A percentile compares a stretch with the other conserved stretches of the same genome.
Evolutionary conservation across 2,888 invertebrate species (phyloP).

Genomic region (Ennomos quercinarius): DNA sequence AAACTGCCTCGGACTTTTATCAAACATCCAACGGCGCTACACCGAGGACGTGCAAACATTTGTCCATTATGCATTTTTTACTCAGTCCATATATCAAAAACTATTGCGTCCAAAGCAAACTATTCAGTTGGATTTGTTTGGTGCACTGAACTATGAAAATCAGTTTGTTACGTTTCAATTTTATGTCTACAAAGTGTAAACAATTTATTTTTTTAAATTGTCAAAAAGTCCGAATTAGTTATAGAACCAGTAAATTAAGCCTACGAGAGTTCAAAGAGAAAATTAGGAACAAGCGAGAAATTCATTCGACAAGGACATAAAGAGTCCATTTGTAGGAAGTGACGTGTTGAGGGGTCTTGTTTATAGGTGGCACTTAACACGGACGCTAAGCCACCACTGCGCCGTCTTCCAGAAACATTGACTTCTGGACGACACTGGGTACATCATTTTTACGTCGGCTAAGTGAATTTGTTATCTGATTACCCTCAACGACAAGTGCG

Average conservation of each 20-base stretch:
- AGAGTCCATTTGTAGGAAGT: constrained; percentile 70
- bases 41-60: constrained; percentile 62
- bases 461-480: constrained; percentile 68
- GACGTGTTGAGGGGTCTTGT: constrained; percentile 67
- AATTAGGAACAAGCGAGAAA: constrained; percentile 45
- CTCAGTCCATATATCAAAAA: constrained; percentile 66
- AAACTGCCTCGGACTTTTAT: constrained; percentile 65
- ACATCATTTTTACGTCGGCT: constrained; percentile 60
- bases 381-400: constrained; percentile 56
- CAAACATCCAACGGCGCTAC: constrained; percentile 52
- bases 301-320: constrained; percentile 66
- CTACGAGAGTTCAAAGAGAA: constrained; percentile 3
- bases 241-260: neutral
- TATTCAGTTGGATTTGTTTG: constrained; percentile 58
- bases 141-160: constrained; percentile 60
- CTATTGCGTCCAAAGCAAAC: constrained; percentile 63
- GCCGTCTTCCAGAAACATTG: constrained; percentile 38
- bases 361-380: constrained; percentile 71
- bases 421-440: constrained; percentile 43
- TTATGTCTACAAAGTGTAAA: constrained; percentile 21
- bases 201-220: neutral
- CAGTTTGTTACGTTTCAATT: constrained; percentile 53
- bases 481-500: constrained; percentile 54
- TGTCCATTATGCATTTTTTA: constrained; percentile 65
- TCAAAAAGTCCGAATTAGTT: too few species aligned